Base-by-base conservation (phyloP, 2,797 vertebrate genomes). In the Lemur catta region DNA sequence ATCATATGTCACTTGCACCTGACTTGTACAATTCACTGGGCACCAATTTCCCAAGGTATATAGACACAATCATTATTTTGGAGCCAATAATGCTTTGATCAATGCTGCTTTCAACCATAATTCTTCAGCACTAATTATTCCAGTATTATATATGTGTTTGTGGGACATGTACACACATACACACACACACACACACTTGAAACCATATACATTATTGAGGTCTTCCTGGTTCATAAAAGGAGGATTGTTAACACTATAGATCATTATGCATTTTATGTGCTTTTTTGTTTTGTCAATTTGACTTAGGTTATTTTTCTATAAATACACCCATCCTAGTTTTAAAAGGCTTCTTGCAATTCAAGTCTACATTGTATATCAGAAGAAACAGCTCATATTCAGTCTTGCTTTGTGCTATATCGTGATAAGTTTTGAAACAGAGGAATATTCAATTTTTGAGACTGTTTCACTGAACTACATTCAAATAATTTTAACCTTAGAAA, bases 341-440 rank as follows among this genome's bases (percentile, higher is more conserved):
- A 97, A 98, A 96, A 97, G 75, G 20, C 80, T 96, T 94, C 98
- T 98, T 97, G 93, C 92, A 97, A 98, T 98, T 98, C 94, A 98
- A 96, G 97, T 98, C 79, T 96, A 92, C 30, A 38, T 93, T 96
- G 93, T 95, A 9, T 88, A 63, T 92, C 92, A 97, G 90, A 93
- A 98, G 90, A 95, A 97, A 96, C 87, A 94, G 78, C 97, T 98
- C 92, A 92, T 82, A 95, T 96, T 97, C 94, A 96, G 91, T 95
- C 96, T 97, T 98, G 89, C 94, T 97, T 95, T 97, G 76, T 87
- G 87, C 85, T 94, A 65, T 81, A 92, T 15, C 85, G 71, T 90
- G 89, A 63, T 43, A 91, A 91, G 20, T 48, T 95, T 95, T 95
- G 89, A 76, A 98, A 97, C 33, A 91, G 59, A 48, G 69, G 67